Conservation (phyloP, 2,888 invertebrate genomes). For the Eulithis testata region DNA sequence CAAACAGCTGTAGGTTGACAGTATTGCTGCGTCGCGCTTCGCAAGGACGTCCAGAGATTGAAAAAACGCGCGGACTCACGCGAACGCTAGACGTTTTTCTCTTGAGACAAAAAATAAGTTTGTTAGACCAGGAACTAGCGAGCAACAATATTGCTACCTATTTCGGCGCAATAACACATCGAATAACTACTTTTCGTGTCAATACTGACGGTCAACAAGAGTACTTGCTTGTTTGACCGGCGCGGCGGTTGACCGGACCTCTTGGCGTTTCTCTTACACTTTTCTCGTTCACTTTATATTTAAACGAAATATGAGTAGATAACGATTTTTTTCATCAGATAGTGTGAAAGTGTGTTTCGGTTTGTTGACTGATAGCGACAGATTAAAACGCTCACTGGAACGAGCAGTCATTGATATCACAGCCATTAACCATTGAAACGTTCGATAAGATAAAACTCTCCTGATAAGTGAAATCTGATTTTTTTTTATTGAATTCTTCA, state of each 20-base stretch:
- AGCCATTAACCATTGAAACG: constrained; percentile 46
- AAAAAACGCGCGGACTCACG: constrained; percentile 54
- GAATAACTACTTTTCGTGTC: constrained; percentile 35
- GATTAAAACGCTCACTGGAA: constrained; percentile 46
- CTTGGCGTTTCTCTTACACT: constrained; percentile 8
- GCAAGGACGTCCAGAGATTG: constrained; percentile 65
- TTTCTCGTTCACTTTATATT: constrained; percentile 6
- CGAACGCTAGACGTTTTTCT: constrained; percentile 52
- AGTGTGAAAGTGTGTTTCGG: constrained; percentile 29
- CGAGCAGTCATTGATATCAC: constrained; percentile 44
- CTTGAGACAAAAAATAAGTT: constrained; percentile 44
- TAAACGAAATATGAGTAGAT: too few relatives aligned
- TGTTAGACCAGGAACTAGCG: constrained; percentile 50
- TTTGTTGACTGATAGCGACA: constrained; percentile 55
- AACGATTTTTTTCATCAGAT: constrained; percentile 12
- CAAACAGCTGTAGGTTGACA: constrained; percentile 62
- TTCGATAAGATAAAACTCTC: constrained; percentile 33
- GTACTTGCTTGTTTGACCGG: constrained; percentile 4
- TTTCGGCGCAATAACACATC: constrained; percentile 51
- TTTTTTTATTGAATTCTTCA: constrained; percentile 26
- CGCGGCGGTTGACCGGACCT: constrained; percentile 3
- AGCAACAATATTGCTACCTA: constrained; percentile 46
- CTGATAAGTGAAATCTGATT: constrained; percentile 17
- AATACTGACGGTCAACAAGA: constrained; percentile 29
- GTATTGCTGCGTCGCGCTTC: constrained; percentile 61